Evolutionary conservation across 2,113 vertebrate species (phyloP), one percentile per base, ranked within the genome.

Genomic region (Leuciscus idus): DNA sequence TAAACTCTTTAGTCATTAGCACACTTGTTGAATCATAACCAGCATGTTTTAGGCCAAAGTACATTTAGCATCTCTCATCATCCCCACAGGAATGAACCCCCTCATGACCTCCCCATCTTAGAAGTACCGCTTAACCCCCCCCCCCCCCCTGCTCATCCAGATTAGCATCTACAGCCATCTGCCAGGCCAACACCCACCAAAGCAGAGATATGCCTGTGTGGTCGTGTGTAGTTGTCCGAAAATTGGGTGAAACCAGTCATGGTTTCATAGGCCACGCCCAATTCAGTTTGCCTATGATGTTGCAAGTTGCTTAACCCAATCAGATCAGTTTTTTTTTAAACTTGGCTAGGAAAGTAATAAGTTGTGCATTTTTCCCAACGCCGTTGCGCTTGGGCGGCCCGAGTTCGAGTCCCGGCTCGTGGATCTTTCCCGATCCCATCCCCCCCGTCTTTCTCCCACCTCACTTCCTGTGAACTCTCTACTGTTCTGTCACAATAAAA

Each of bases 101-200:
- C 55, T 59, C 10, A 59, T 64, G 73, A 77, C 75, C 57, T 76
- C 13, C 33, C 48, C 80, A 19, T 28, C 17, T 77, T 26, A 26
- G 59, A 73, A 59, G 68, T 84, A 57, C 68, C 1, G 26, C 57
- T 59, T 39, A 50, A n/a, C 43, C 8, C 39, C 39, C 39, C 39
- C 43, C 1, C 6, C 39, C n/a, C 15, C 15, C 61, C 9, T 48
- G 21, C 48, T 73, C 48, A 83, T 73, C 66, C 82, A 84, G 82
- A 84, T 84, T 84, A 84, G 68, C 33, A 84, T 84, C 50, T 57
- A 73, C 30, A 83, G 66, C 82, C 82, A 84, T 84, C 82, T 84
- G 66, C 50, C 48, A 59, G n/a, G 48, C 33, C 8, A 13, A 19
- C 48, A 30, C 77, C 57, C 30, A 61, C 75, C 21, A 61, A 43